A percentile compares a stretch with the other conserved stretches of the same genome.
Conservation (phyloP, 2,113 vertebrate genomes). For the Prunella fulvescens region DNA sequence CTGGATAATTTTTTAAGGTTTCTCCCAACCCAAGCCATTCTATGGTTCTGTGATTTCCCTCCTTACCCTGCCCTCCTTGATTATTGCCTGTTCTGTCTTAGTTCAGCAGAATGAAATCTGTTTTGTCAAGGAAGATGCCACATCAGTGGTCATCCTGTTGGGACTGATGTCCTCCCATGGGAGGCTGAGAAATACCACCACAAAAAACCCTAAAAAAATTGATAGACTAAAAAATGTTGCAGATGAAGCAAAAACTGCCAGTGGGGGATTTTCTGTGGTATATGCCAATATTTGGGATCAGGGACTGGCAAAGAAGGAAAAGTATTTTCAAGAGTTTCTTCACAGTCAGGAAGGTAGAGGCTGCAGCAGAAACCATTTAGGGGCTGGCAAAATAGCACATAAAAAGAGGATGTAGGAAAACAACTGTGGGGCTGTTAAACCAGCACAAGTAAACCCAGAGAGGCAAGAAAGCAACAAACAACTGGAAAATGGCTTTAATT, state of each 20-base stretch:
- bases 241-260: neutral
- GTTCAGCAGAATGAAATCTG: neutral
- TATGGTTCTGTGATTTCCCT: neutral
- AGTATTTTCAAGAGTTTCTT: neutral
- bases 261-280: neutral
- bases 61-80: neutral
- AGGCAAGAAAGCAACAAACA: neutral
- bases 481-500: constrained; percentile 24
- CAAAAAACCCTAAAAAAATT: neutral
- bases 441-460: rapidly evolving
- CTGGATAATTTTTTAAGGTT: neutral
- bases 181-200: neutral
- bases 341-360: neutral
- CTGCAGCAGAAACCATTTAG: neutral
- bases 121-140: rapidly evolving
- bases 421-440: neutral
- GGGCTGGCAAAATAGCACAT: neutral
- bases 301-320: neutral
- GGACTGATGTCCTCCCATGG: neutral
- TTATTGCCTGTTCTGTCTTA: neutral
- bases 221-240: neutral
- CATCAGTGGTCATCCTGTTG: neutral
- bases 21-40: neutral
- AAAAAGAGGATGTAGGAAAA: neutral
- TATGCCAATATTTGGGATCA: neutral